Percentiles rank a stretch among this genome's conserved stretches.
These are phyloP conservation scores for Urechis unicinctus DNA, from an alignment of 2,888 invertebrate species.

Conservation along the genomic window DNA sequence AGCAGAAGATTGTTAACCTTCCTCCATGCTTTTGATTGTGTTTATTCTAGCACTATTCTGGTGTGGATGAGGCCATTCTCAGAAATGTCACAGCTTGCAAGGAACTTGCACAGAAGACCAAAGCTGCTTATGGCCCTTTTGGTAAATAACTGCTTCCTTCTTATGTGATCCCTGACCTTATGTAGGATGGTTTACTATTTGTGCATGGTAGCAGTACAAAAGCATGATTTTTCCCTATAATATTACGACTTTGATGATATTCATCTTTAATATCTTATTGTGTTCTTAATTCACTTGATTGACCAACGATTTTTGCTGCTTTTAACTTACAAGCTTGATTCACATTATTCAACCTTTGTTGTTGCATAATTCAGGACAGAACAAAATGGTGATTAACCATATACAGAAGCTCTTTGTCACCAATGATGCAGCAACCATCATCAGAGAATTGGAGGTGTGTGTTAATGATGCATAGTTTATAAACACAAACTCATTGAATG, in stretches of 20 bases:
- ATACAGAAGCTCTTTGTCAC: slow-evolving; percentile 98
- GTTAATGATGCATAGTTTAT: too few species aligned
- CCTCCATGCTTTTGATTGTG: too few species aligned
- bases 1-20: too few species aligned
- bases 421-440: slow-evolving; percentile 97
- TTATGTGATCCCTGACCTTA: too few species aligned
- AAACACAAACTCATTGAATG: too few species aligned
- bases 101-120: slow-evolving; percentile 86
- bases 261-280: background rate
- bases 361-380: slow-evolving; percentile 57
- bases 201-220: too few species aligned
- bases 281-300: background rate
- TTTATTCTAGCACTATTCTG: slow-evolving; percentile 69
- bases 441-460: slow-evolving; percentile 77
- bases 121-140: slow-evolving; percentile 95
- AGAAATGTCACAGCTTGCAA: slow-evolving; percentile 94
- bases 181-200: too few species aligned
- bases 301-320: too few species aligned
- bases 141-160: too few species aligned
- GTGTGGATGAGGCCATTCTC: slow-evolving; percentile 91
- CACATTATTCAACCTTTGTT: background rate
- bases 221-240: background rate
- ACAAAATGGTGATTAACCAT: slow-evolving; percentile 99
- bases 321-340: too few species aligned
- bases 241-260: background rate